Evolutionary conservation across 37 sponge, comb jelly and placozoan genomes (phyloP), one percentile per base, ranked within the genome.

Genomic region (Geodia barretti): DNA sequence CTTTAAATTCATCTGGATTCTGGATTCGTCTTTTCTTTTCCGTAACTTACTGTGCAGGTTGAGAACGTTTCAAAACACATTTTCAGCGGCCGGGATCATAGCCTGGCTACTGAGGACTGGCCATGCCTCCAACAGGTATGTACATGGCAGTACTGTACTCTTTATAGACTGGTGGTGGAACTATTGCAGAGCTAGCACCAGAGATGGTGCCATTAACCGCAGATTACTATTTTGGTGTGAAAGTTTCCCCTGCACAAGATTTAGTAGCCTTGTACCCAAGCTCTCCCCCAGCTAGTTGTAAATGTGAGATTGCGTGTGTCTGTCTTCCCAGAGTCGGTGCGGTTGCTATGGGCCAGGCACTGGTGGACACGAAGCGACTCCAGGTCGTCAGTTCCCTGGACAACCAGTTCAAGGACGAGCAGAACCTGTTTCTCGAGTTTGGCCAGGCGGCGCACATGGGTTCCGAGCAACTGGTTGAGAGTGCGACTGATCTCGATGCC

Each of bases 291-390:
- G n/a, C n/a, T n/a, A n/a, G n/a, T n/a, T n/a, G n/a, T n/a, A n/a
- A n/a, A n/a, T n/a, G n/a, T n/a, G n/a, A n/a, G n/a, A n/a, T n/a
- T n/a, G n/a, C n/a, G n/a, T n/a, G n/a, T n/a, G n/a, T n/a, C n/a
- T n/a, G n/a, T n/a, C n/a, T n/a, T n/a, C 20, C 1, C 74, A 89
- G 90, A 43, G 82, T 71, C 8, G 73, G 58, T 28, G 95, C 88
- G 8, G 79, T 81, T 8, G 73, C 74, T 35, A 82, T 94, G 30
- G 95, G 91, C 9, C 87, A 90, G 62, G 86, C 86, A 21, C 38
- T 94, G 38, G 91, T 94, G 23, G 86, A 94, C 75, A 85, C 91
- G 17, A 90, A 88, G 60, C 61, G 87, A 54, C 79, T 94, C 41
- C 84, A 77, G 26, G 72, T 92, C 26, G 82, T 92, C 36, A 81